Base-by-base conservation (phyloP, 2,797 vertebrate genomes). In the Cossypha heuglini region DNA sequence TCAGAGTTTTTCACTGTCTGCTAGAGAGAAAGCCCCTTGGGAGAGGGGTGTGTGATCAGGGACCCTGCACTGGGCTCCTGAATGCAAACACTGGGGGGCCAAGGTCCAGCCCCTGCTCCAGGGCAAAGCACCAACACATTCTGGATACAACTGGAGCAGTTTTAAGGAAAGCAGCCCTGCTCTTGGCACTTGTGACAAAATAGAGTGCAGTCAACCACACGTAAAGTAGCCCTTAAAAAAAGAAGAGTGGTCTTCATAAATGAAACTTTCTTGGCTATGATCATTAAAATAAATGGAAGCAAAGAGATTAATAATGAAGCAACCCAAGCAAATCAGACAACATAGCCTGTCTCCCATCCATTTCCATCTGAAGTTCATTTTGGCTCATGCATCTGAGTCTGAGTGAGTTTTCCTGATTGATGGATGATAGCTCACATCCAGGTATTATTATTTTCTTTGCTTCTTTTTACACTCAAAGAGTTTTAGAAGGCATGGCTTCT, bases 251-350 rank as follows among this genome's bases (percentile, higher is more conserved):
- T 86, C 73, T 79, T 82, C 73, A 43, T 49, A 85, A 87, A 79
- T 67, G 46, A 93, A 85, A 72, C 33, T 84, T 95, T 94, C 91
- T 92, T 95, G 95, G 95, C 80, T 75, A 69, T 73, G 77, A 28
- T 46, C 87, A 79, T 91, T 89, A 87, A 91, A 92, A 83, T 82
- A 96, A 95, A 93, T 96, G 90, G 92, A 93, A 95, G 73, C 43
- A 92, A 93, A 87, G 94, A 93, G 86, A 96, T 95, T 94, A 95
- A 94, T 97, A 95, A 96, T 94, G 78, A 86, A 90, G 90, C 91
- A 94, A 91, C 90, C 86, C 80, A 91, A 93, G 94, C 77, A 96
- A 94, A 89, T 93, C 90, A 97, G 92, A 49, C 67, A 73, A 45
- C 42, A 19, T 24, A 81, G 76, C n/a, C 85, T 90, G 69, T 88